A percentile compares a stretch with the other conserved stretches of the same genome.
These are phyloP conservation scores for Varroa destructor DNA, from an alignment of 1,140 invertebrate species.

Conservation along the genomic window DNA sequence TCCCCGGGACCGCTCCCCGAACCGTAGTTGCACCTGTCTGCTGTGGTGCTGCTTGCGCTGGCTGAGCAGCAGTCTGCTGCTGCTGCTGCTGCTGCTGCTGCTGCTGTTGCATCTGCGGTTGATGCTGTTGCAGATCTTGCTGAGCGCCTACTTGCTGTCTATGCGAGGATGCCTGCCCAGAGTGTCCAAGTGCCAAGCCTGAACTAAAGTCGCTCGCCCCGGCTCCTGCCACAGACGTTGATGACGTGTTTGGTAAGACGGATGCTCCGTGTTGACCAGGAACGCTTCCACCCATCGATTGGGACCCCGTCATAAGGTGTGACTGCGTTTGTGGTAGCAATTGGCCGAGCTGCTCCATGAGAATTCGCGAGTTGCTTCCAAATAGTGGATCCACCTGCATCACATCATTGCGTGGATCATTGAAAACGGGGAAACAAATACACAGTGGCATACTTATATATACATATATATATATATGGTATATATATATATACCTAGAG, in stretches of 20 bases:
- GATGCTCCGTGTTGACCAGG: too few species aligned
- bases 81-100: conserved; percentile 28
- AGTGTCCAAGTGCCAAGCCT: conserved; percentile 24
- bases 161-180: too few species aligned
- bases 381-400: not conserved
- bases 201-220: conserved; percentile 22
- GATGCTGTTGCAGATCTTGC: not conserved
- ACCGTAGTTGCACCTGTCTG: too few species aligned
- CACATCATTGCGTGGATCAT: not conserved
- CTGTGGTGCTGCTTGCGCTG: conserved; percentile 30
- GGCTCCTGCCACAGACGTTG: not conserved
- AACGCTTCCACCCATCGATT: too few species aligned
- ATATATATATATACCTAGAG: too few species aligned
- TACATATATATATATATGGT: too few species aligned
- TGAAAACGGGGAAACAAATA: too few species aligned
- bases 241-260: not conserved
- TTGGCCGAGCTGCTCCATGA: conserved; percentile 24
- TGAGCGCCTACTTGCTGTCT: too few species aligned
- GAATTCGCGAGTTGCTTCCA: conserved; percentile 1
- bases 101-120: conserved; percentile 20
- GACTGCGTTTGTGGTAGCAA: not conserved
- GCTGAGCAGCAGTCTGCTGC: conserved; percentile 31
- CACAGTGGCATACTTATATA: too few species aligned
- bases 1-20: too few species aligned
- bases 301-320: not conserved